Conservation (phyloP, 1,140 invertebrate genomes). For the Sogatella furcifera region DNA sequence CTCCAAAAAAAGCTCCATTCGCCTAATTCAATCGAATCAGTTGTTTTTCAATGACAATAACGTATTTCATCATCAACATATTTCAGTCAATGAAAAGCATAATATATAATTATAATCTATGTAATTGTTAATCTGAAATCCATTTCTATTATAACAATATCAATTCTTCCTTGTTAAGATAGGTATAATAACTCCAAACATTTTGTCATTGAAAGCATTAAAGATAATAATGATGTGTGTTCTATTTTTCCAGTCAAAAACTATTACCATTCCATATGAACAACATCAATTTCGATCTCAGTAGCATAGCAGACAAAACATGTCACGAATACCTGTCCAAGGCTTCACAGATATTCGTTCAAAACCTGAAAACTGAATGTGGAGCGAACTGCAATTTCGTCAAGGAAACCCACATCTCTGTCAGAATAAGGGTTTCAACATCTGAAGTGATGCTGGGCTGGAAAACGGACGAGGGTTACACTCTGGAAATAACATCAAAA, state of each 20-base stretch:
- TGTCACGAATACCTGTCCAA: slow-evolving; percentile 19
- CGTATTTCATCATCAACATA: too few species aligned
- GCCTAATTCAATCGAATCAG: too few species aligned
- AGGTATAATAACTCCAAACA: too few species aligned
- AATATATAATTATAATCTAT: too few species aligned
- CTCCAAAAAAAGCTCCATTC: too few species aligned
- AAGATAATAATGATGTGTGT: not conserved
- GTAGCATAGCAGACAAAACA: not conserved
- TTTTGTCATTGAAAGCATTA: too few species aligned
- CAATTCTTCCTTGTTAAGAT: too few species aligned
- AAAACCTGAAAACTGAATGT: slow-evolving; percentile 44
- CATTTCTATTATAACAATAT: too few species aligned
- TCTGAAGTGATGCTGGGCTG: slow-evolving; percentile 40
- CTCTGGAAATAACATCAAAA: slow-evolving; percentile 42
- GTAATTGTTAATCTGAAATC: too few species aligned
- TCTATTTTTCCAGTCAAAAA: not conserved
- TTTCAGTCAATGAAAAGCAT: too few species aligned
- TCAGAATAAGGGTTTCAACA: slow-evolving; percentile 39
- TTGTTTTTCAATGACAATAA: too few species aligned
- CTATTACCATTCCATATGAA: not conserved
- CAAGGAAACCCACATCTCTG: slow-evolving; percentile 38
- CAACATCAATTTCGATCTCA: not conserved
- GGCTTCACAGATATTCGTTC: slow-evolving; percentile 38
- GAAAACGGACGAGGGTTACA: slow-evolving; percentile 53
- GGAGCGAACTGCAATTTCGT: slow-evolving; percentile 37